Conservation (phyloP, 2,797 vertebrate genomes). For the Enteromius viviparus region DNA sequence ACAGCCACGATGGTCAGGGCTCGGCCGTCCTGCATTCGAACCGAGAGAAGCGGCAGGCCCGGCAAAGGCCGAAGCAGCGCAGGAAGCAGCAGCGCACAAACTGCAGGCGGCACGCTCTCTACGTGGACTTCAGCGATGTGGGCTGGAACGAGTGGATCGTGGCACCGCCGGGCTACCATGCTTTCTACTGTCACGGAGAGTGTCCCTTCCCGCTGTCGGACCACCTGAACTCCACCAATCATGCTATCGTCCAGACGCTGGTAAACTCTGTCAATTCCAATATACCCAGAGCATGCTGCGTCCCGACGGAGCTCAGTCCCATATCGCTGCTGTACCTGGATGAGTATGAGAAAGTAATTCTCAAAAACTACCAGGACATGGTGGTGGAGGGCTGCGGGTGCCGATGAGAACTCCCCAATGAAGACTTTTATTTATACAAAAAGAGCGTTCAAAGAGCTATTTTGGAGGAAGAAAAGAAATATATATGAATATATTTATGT, state of each 20-base stretch:
- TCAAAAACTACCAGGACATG: slow-evolving; percentile 99
- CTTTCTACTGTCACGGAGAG: slow-evolving; percentile 98
- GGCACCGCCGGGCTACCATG: slow-evolving; percentile 95
- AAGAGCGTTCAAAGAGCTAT: slow-evolving; percentile 88
- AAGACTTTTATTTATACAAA: slow-evolving; percentile 99
- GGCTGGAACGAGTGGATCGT: slow-evolving; percentile 99
- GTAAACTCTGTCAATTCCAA: slow-evolving; percentile 98
- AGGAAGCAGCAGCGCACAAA: slow-evolving; percentile 90
- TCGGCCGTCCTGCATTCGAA: slow-evolving; percentile 87
- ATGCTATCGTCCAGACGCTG: slow-evolving; percentile 98
- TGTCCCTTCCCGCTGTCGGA: slow-evolving; percentile 97
- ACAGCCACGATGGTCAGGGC: slow-evolving; percentile 93
- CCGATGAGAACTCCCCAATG: slow-evolving; percentile 92
- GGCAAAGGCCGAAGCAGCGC: slow-evolving; percentile 80
- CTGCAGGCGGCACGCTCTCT: slow-evolving; percentile 93
- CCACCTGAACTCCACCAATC: slow-evolving; percentile 98
- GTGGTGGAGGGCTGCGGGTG: slow-evolving; percentile 99
- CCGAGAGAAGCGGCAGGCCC: slow-evolving; percentile 90
- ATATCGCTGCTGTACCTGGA: slow-evolving; percentile 99
- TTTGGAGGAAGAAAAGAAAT: slow-evolving; percentile 91
- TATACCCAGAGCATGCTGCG: slow-evolving; percentile 97
- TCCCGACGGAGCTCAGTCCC: slow-evolving; percentile 96
- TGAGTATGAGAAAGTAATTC: slow-evolving; percentile 96
- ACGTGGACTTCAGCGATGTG: slow-evolving; percentile 99
- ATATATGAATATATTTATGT: slow-evolving; percentile 99